phyloP scores from a whole-genome alignment of 2,797 vertebrate genomes.

The Melanotaenia nigrans region DNA sequence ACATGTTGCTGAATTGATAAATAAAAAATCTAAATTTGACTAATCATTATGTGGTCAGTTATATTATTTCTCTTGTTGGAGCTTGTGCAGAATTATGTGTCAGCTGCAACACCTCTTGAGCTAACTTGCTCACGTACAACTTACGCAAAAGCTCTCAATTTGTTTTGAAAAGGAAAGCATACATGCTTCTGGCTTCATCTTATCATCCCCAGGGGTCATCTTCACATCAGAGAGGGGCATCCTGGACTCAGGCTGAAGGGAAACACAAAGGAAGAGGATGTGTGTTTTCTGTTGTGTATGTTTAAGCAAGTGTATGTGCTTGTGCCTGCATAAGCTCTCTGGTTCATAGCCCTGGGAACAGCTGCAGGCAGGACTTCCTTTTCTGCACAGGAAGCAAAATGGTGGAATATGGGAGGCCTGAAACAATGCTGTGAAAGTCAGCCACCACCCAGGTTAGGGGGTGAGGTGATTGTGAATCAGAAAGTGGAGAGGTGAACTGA shows the following conservation, averaged over 20 bases:
- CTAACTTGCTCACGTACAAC: constrained; percentile 29
- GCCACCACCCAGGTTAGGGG: constrained; percentile 79
- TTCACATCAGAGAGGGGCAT: constrained; percentile 70
- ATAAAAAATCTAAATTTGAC: neutral
- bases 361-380: constrained; percentile 79
- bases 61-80: constrained; percentile 4
- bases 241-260: constrained; percentile 61
- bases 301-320: constrained; percentile 22
- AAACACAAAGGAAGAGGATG: constrained; percentile 69
- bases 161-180: constrained; percentile 63
- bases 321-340: constrained; percentile 46
- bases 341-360: constrained; percentile 75
- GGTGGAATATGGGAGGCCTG: constrained; percentile 63
- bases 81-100: constrained; percentile 21
- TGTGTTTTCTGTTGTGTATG: constrained; percentile 35
- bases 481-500: constrained; percentile 47
- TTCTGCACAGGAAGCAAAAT: constrained; percentile 79
- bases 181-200: constrained; percentile 63
- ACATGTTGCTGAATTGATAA: fast-evolving
- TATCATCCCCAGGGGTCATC: constrained; percentile 71
- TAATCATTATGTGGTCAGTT: constrained; percentile 2
- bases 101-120: constrained; percentile 42
- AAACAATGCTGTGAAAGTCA: constrained; percentile 84
- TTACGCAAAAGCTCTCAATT: constrained; percentile 12
- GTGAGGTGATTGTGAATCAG: constrained; percentile 66